Evolutionary conservation across 2,888 invertebrate species (phyloP), one percentile per base, ranked within the genome.

Genomic region (Slavum lentiscoides): DNA sequence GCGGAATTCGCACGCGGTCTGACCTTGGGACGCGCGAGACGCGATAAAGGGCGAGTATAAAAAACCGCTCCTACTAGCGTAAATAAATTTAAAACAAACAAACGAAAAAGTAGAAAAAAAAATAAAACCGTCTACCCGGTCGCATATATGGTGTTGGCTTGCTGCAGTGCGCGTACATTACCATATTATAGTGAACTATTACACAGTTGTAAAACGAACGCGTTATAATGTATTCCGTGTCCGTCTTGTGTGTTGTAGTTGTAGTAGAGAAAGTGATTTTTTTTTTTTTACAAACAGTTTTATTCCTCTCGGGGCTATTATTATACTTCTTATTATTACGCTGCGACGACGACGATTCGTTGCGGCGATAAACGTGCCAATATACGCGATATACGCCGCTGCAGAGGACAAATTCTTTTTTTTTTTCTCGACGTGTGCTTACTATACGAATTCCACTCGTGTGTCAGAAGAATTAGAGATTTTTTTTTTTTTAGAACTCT

Each of bases 31-130:
- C 49, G 49, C 23, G 17, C 23, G 30, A 76, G 58, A 59, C 61
- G 11, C 49, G 19, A 49, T 59, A 67, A 67, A 75, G 67, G 76
- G 69, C 59, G n/a, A n/a, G n/a, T n/a, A n/a, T n/a, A 37, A 69
- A 68, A 72, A 69, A 53, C 49, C 15, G 69, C 37, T 69, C 76
- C 76, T 77, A 69, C 37, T 69, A 61, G 69, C 76, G 69, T 43
- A 58, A 61, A 76, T 76, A 69, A 68, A 55, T 17, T 19, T 37
- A 58, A n/a, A 58, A n/a, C 8, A 70, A 37, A 61, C 5, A 21
- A 55, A 30, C 30, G 30, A 4, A 30, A 30, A 30, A 30, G 4
- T 30, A 4, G 4, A 30, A 73, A 62, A 49, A 49, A 43, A 68
- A n/a, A 73, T 49, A 49, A 68, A 68, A n/a, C 43, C 13, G 43